Evolutionary conservation across 2,797 vertebrate species (phyloP), one percentile per base, ranked within the genome.

Genomic region (Odontamblyopus lacepedii): DNA sequence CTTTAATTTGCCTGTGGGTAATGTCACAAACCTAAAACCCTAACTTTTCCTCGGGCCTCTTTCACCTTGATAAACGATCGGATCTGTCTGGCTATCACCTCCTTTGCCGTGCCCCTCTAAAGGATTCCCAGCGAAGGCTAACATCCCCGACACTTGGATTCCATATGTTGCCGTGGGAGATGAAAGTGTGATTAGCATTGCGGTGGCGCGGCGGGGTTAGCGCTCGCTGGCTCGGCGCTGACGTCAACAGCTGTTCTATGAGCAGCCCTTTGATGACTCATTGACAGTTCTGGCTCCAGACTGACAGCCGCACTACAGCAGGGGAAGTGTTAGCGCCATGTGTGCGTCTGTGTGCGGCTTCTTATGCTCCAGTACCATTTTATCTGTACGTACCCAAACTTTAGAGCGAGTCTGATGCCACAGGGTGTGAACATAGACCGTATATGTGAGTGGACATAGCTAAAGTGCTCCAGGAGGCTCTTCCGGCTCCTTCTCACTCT

Each of bases 161-260:
- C 70, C 61, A 71, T 69, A 70, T 83, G 78, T 76, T 72, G 72
- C 84, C 76, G 70, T 60, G 74, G 67, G 72, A 75, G 83, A 85
- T 77, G 79, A 87, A 79, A 79, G 80, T 69, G 80, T 82, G 71
- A 69, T 84, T 73, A 78, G 69, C 77, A 69, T 73, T 73, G 73
- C 70, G 51, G 71, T 76, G 64, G 70, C 83, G 76, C 75, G 72
- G 75, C 35, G 61, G 83, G 85, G 85, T 88, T 88, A 88, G 88
- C 71, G 82, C 86, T 86, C 70, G 79, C 16, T 87, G 86, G 86
- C 85, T 81, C 80, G 30, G 74, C 80, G 53, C 86, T 85, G 89
- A 87, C 85, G 83, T 90, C 88, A 90, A 88, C 92, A 91, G 86
- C 87, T 91, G 91, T 91, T 91, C 88, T 87, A 84, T 78, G 90